Evolutionary conservation across 2,113 vertebrate species (phyloP), one percentile per base, ranked within the genome.

Genomic region (Xerus inauris): DNA sequence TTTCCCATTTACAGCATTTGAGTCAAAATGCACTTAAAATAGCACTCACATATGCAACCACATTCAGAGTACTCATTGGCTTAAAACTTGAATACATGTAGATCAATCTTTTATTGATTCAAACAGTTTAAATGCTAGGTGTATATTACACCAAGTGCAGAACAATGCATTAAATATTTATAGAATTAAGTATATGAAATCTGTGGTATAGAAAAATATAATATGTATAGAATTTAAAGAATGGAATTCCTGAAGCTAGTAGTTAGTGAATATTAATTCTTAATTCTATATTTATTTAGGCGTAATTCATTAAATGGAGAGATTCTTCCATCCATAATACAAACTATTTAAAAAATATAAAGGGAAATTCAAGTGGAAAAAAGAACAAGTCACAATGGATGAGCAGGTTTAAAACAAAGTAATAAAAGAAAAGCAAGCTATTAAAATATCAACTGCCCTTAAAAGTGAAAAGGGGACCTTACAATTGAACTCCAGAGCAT

Each of bases 361-460:
- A 95, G 6, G 89, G 76, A 81, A 91, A 73, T 22, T 8, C 9
- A 89, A 95, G 7, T 62, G 4, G 72, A 97, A 95, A 76, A 9
- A 71, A 95, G 95, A 95, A 2, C 0, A 67, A 0, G 13, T 75
- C 54, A 51, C 51, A 30, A 94, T 45, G 81, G 32, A 90, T 81
- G 87, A 94, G 14, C 93, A 94, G 38, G 40, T 97, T 97, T 85
- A 94, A 80, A 95, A 85, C 8, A 79, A 82, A 93, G 51, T 77
- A 94, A 98, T 95, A 95, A 97, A 98, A 97, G 35, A 89, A 95
- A 97, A 87, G 16, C 71, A 88, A 79, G 96, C 9, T 97, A 42
- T 97, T 97, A 88, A 88, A 85, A 75, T 35, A 91, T 85, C 87
- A 92, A 72, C 87, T 64, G 19, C 62, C 57, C 59, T 62, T 97